phyloP scores from a whole-genome alignment of 1,140 invertebrate species.

The Tetragonula clypearis region DNA sequence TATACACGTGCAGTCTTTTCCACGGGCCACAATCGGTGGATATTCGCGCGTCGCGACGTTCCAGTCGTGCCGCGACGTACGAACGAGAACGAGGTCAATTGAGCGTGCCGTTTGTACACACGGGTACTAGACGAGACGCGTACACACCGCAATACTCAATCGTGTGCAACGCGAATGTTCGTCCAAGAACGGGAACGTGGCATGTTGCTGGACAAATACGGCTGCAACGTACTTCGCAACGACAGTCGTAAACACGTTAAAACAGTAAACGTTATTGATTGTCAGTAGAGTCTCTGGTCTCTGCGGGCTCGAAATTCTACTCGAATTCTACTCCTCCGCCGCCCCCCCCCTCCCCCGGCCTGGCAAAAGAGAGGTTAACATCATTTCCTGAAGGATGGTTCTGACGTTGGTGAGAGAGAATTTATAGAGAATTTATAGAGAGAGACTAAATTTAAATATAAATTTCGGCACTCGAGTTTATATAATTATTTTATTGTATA shows the following conservation, averaged over 20 bases:
- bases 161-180: conserved; percentile 22
- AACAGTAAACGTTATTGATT: conserved; percentile 48
- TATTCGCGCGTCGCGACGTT: conserved; percentile 49
- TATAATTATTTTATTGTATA: no score
- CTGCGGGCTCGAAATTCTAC: neutral
- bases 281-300: neutral
- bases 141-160: conserved; percentile 5
- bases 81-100: conserved; percentile 57
- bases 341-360: no score
- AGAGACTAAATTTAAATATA: no score
- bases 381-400: neutral
- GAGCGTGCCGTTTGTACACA: conserved; percentile 23
- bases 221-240: neutral
- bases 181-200: conserved; percentile 19
- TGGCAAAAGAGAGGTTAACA: neutral
- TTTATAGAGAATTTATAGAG: no score
- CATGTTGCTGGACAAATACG: conserved; percentile 12
- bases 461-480: no score
- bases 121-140: neutral
- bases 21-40: conserved; percentile 25
- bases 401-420: neutral
- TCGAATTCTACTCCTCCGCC: no score
- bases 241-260: conserved; percentile 35
- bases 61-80: conserved; percentile 45
- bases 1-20: neutral